Base-by-base conservation (phyloP, 2,113 vertebrate species). In the Acanthisitta chloris region DNA sequence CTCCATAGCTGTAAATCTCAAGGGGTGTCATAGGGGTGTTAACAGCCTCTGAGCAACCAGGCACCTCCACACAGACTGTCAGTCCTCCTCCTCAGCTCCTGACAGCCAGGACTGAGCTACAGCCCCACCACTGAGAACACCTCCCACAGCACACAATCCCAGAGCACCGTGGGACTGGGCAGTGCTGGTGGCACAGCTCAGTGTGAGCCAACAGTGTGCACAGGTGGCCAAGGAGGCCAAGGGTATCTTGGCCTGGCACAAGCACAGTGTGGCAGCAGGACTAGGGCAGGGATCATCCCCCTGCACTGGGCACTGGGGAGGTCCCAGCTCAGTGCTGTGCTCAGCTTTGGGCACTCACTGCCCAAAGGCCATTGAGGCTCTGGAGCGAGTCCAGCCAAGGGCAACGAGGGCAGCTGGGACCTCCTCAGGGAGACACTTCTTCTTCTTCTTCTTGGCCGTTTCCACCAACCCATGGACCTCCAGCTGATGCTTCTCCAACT, bases 401-500 rank as follows among this genome's bases (percentile, higher is more conserved):
- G n/a, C n/a, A n/a, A n/a, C n/a, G n/a, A n/a, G n/a, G n/a, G n/a
- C n/a, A n/a, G n/a, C n/a, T n/a, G n/a, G n/a, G n/a, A n/a, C n/a
- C n/a, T n/a, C n/a, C n/a, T n/a, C n/a, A 0, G 97, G 96, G 17
- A 98, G 95, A 10, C 91, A 81, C 95, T 98, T 98, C 95, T 97
- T 98, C 97, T 97, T 98, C 97, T 98, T 99, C 82, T 96, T 97
- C 38, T 96, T 97, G 4, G 96, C 66, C 1, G 28, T 51, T 0
- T 70, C 86, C 1, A 95, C 24, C 49, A 92, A 61, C 13, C 96
- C 59, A 0, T 99, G 98, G 28, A 88, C 95, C 43, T 98, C 96
- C 2, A 95, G 87, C 81, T 97, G 97, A 36, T 99, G 98, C 21
- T 96, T 98, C 85, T 98, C 98, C 86, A 99, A 97, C 28, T 98